phyloP scores from a whole-genome alignment of 1,140 invertebrate genomes.

The Saccostrea cuccullata region DNA sequence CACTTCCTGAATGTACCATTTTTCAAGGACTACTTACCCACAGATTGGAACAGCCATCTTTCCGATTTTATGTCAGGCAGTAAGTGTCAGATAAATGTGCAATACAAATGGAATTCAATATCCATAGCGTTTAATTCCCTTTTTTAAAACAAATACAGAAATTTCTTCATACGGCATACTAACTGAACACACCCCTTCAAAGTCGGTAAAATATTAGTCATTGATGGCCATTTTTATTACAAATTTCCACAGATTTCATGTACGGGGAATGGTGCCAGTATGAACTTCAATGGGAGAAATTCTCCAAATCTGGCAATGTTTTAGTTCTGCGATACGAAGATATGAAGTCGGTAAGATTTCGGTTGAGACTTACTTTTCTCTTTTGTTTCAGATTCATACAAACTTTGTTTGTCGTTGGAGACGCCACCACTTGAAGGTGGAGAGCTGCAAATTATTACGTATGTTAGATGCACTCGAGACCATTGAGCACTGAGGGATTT shows the following conservation, averaged over 20 bases:
- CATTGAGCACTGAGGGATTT: no score
- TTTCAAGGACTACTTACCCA: background rate
- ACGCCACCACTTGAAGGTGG: no score
- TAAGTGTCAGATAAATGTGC: background rate
- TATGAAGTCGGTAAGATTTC: background rate
- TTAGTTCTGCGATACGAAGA: background rate
- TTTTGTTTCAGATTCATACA: background rate
- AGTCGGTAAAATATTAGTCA: no score
- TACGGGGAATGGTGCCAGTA: slow-evolving; percentile 10
- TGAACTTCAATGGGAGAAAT: background rate
- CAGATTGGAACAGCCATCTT: background rate
- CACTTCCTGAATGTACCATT: background rate
- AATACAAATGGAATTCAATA: background rate
- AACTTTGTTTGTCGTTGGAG: no score
- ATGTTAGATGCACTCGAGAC: no score
- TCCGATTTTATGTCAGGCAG: slow-evolving; percentile 13
- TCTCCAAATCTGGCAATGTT: background rate
- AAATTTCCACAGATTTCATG: slow-evolving; percentile 1
- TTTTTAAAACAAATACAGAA: background rate
- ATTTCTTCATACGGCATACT: no score
- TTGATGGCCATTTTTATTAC: background rate
- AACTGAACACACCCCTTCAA: no score
- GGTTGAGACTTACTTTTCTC: background rate
- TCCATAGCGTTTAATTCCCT: background rate
- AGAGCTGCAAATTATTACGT: no score